Conservation (phyloP, 2,797 vertebrate genomes). For the Mus minutoides region DNA sequence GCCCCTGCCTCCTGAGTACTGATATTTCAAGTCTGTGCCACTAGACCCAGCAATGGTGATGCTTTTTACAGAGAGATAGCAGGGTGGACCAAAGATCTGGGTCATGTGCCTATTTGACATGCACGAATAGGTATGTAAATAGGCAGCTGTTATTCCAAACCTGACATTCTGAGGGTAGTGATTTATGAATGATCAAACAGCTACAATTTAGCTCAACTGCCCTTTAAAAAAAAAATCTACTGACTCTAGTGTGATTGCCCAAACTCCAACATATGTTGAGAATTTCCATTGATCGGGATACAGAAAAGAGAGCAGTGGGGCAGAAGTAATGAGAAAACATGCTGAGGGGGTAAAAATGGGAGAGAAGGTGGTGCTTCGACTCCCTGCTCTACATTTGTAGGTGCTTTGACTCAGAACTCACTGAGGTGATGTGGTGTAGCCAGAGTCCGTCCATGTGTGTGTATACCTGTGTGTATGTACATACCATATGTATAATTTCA, state of each 20-base stretch:
- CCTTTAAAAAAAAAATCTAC: neutral
- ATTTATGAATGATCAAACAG: neutral
- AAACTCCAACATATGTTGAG: neutral
- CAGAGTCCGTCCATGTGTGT: neutral
- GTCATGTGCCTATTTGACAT: fast-evolving
- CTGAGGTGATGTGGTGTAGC: neutral
- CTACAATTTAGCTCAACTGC: neutral
- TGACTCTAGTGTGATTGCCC: neutral
- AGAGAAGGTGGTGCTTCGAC: neutral
- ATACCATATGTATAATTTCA: neutral
- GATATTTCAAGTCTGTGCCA: neutral
- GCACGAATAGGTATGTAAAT: neutral
- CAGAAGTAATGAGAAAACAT: neutral
- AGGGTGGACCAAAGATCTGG: neutral
- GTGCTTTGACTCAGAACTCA: neutral
- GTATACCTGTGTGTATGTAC: neutral
- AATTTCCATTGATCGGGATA: neutral
- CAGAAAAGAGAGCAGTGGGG: neutral
- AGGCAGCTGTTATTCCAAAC: neutral
- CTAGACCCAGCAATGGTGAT: neutral
- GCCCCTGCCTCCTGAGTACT: neutral
- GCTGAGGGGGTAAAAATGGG: neutral
- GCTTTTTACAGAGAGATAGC: neutral
- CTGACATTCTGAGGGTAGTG: neutral
- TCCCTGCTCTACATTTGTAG: neutral